These are phyloP conservation scores for Diarsia mendica DNA, from an alignment of 2,888 invertebrate species.

Conservation along the genomic window DNA sequence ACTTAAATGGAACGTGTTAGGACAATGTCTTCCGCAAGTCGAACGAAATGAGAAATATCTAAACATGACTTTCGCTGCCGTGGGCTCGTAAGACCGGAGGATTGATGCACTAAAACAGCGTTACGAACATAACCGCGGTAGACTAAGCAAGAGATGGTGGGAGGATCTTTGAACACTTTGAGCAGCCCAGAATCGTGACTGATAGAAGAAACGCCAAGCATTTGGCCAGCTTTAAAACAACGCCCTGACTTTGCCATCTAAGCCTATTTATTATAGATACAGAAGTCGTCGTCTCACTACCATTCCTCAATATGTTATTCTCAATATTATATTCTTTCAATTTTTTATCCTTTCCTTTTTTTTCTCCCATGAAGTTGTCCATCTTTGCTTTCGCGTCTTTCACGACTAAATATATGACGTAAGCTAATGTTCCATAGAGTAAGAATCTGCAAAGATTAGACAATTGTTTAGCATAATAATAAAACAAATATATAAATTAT, in stretches of 20 bases:
- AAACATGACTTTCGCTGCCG: too few relatives aligned
- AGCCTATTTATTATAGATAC: not conserved
- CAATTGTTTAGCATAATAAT: not conserved
- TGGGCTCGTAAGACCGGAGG: not conserved
- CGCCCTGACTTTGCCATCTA: not conserved
- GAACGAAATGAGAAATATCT: not conserved
- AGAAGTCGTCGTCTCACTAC: not conserved
- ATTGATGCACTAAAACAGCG: not conserved
- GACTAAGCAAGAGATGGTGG: not conserved
- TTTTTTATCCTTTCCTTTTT: not conserved
- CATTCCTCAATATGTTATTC: not conserved
- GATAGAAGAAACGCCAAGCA: not conserved
- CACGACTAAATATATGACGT: constrained; percentile 32
- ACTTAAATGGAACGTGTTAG: not conserved
- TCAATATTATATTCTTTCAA: not conserved
- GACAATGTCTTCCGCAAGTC: not conserved
- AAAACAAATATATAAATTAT: not conserved
- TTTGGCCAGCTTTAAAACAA: not conserved
- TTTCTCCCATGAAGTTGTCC: not conserved
- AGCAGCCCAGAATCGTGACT: not conserved
- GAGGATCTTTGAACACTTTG: too few relatives aligned
- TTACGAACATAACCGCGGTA: not conserved
- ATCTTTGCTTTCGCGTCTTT: not conserved
- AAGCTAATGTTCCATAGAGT: constrained; percentile 14
- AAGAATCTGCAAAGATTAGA: constrained; percentile 30